Conservation (phyloP, 2,113 vertebrate genomes). For the Psilopogon haemacephalus region DNA sequence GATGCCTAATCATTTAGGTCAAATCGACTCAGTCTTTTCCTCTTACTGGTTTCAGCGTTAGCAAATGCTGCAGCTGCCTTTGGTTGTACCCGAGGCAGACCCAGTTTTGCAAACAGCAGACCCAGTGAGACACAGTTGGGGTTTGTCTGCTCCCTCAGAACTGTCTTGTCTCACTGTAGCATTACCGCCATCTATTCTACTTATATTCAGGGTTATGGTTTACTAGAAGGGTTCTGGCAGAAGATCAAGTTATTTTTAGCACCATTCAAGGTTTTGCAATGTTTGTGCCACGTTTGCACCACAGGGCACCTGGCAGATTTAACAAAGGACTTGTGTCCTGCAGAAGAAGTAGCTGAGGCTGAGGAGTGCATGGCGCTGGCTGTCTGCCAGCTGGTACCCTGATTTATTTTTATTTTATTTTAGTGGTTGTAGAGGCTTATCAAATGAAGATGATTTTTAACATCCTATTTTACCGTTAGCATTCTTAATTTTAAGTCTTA, state of each 20-base stretch:
- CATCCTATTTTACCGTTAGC: not conserved
- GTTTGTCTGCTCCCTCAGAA: not conserved
- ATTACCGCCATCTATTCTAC: not conserved
- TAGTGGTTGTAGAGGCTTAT: not conserved
- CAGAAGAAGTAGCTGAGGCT: not conserved
- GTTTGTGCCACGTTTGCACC: not conserved
- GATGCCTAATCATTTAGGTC: not conserved
- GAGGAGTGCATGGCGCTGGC: not conserved
- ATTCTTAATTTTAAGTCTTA: not conserved
- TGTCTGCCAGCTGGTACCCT: not conserved
- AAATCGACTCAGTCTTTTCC: not conserved
- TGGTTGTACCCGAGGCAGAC: not conserved
- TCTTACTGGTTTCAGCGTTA: rapidly evolving
- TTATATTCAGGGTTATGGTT: not conserved
- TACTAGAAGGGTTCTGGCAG: not conserved
- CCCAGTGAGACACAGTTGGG: not conserved
- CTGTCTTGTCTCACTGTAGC: not conserved
- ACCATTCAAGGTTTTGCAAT: not conserved
- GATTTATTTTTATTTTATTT: not conserved
- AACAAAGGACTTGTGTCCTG: not conserved
- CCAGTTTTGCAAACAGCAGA: not conserved
- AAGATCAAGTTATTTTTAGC: not conserved
- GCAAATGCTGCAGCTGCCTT: not conserved
- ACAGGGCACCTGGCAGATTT: not conserved
- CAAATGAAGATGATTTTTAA: not conserved